These are phyloP conservation scores for Sycon ciliatum DNA, from an alignment of 37 sponge, comb jelly and placozoan species.

Conservation along the genomic window DNA sequence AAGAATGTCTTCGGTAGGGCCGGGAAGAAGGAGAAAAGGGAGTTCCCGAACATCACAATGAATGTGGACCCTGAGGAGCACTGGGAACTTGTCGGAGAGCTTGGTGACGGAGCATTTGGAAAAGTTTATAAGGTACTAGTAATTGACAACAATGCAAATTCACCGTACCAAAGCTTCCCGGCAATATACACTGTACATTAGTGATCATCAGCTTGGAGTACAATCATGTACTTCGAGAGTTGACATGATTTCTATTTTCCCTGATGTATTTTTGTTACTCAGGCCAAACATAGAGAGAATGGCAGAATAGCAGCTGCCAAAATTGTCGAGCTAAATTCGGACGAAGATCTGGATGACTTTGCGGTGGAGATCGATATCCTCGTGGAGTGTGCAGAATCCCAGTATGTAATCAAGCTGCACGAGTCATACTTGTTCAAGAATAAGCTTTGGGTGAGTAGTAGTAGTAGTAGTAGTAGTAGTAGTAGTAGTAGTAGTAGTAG, in stretches of 20 bases:
- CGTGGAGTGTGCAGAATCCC: constrained; percentile 65
- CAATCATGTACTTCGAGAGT: too few relatives aligned
- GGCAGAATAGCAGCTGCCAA: constrained; percentile 65
- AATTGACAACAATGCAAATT: too few relatives aligned
- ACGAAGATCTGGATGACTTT: constrained; percentile 69
- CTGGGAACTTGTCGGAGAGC: constrained; percentile 67
- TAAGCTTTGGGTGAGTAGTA: constrained; percentile 81
- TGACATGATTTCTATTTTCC: too few relatives aligned
- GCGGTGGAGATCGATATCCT: constrained; percentile 84
- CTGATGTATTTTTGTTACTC: neutral
- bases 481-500: too few relatives aligned
- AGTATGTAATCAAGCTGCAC: constrained; percentile 59
- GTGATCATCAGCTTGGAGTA: too few relatives aligned
- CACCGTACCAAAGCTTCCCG: too few relatives aligned
- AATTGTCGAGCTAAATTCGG: constrained; percentile 50
- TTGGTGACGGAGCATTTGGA: constrained; percentile 92
- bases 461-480: too few relatives aligned
- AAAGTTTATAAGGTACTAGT: constrained; percentile 95
- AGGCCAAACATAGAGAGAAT: constrained; percentile 59
- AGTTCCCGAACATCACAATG: constrained; percentile 33
- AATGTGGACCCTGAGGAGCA: constrained; percentile 55
- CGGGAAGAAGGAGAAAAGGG: constrained; percentile 33
- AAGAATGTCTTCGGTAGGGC: constrained; percentile 38
- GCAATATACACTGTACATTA: too few relatives aligned
- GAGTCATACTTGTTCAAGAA: constrained; percentile 67